A percentile compares a stretch with the other conserved stretches of the same genome.
Evolutionary conservation across 2,113 vertebrate genomes (phyloP).

Genomic region (zebrafish (Danio rerio)): DNA sequence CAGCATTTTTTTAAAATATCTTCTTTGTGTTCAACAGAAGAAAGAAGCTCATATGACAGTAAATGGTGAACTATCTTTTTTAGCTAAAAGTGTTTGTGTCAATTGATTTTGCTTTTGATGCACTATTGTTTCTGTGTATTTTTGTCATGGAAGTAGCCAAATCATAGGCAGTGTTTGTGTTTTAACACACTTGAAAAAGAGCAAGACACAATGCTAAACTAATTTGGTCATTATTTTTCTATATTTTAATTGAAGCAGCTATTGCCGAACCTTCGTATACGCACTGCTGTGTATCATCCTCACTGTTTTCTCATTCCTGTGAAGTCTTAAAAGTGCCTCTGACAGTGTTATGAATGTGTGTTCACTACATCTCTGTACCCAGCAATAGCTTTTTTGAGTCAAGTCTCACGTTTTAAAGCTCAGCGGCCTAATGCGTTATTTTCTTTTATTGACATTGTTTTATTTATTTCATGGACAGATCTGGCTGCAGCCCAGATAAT

Average conservation of each 20-base stretch:
- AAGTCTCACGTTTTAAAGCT: not conserved
- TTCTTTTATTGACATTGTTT: constrained; percentile 44
- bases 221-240: not conserved
- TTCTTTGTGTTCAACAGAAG: no score
- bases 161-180: not conserved
- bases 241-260: not conserved
- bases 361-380: not conserved
- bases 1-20: no score
- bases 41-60: no score
- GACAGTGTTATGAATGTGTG: constrained; percentile 1
- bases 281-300: not conserved
- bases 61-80: no score
- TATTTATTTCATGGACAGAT: constrained; percentile 43
- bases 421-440: not conserved
- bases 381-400: constrained; percentile 45
- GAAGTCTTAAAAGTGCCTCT: constrained; percentile 34
- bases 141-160: not conserved
- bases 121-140: not conserved
- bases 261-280: not conserved
- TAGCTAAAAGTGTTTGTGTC: not conserved
- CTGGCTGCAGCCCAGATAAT: constrained; percentile 24
- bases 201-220: not conserved
- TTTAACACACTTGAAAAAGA: not conserved
- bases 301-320: not conserved
- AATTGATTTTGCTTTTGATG: not conserved